Evolutionary conservation across 2,797 vertebrate species (phyloP).

Genomic region (Falco concolor): DNA sequence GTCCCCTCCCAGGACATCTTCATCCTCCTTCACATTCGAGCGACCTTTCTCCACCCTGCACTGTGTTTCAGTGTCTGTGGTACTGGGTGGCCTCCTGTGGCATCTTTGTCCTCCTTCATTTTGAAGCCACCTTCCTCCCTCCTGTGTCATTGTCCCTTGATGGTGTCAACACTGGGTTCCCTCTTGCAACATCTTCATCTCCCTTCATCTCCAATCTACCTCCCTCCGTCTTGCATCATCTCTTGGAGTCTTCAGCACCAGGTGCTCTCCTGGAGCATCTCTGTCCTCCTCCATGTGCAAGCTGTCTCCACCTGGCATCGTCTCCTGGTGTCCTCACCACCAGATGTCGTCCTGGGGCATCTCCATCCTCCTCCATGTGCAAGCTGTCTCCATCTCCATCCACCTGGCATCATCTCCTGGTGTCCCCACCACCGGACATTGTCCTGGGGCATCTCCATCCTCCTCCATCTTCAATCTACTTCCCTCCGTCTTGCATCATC

Average conservation of each 20-base stretch:
- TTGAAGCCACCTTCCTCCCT: neutral
- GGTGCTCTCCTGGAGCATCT: neutral
- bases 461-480: rapidly evolving
- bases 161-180: neutral
- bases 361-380: neutral
- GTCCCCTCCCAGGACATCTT: neutral
- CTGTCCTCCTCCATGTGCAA: too few relatives aligned
- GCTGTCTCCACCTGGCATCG: neutral
- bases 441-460: neutral
- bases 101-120: neutral
- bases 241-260: neutral
- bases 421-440: neutral
- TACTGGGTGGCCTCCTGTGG: neutral
- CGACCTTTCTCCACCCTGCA: neutral
- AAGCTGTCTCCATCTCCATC: too few relatives aligned
- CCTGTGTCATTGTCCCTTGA: neutral
- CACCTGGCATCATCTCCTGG: neutral
- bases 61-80: neutral
- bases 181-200: neutral
- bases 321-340: neutral
- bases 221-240: neutral
- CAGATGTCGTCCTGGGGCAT: neutral
- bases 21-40: neutral
- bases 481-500: neutral
- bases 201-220: neutral